Base-by-base conservation (phyloP, 2,797 vertebrate species). In the Brotogeris chrysoptera region DNA sequence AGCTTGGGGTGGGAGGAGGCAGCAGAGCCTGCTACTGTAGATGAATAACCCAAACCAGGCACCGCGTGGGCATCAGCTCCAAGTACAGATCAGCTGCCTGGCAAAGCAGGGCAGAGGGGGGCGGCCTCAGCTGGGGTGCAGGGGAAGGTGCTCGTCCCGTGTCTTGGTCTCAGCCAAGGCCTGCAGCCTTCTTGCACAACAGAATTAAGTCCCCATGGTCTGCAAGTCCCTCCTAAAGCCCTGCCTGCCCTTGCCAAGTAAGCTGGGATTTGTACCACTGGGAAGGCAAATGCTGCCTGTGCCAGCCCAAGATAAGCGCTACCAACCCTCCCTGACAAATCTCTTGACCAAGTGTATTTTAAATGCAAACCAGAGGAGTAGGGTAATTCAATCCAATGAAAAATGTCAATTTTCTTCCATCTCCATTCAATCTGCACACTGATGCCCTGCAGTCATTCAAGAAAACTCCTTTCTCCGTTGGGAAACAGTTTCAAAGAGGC, bases 1-100 rank as follows among this genome's bases (percentile, higher is more conserved):
- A 96, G 88, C 86, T 81, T 6, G 64, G 92, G 95, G 88, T 93
- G 88, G 91, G 90, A 97, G 95, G 92, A 92, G 93, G 92, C 83
- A 86, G 95, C 87, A 69, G 95, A 90, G 94, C 83, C 92, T 91
- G 86, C 64, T 87, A 20, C 41, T 64, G 93, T 52, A 85, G 92
- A 81, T 87, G 69, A 93, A 92, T 59, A 91, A 96, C 83, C 93
- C 90, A 64, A 59, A 92, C 89, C 80, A 95, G 90, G 3, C 66
- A 19, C 36, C 72, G 90, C 9, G 86, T 89, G 83, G 86, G 94
- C 79, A 88, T 1, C 1, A 80, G 87, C 78, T 70, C 47, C 8
- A 11, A 1, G 25, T 34, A 69, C 28, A 25, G 70, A 59, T 13
- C 1, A 3, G 63, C 70, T 70, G 64, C 38, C n/a, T 27, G 79